Base-by-base conservation (phyloP, 2,113 vertebrate species). In the Physeter macrocephalus region DNA sequence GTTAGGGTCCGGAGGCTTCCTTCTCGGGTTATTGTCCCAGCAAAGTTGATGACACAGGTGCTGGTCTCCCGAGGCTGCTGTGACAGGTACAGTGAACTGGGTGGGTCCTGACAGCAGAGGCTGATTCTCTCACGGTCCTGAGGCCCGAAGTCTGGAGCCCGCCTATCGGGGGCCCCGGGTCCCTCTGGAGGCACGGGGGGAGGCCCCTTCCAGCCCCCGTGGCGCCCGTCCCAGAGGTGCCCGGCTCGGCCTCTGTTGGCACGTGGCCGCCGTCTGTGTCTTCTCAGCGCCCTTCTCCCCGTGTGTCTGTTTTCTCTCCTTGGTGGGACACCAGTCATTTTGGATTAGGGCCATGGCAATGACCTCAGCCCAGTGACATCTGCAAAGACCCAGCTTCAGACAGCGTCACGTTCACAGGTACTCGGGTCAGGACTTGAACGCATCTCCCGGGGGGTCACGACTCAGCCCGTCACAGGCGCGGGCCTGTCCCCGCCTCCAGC, bases 21-120 rank as follows among this genome's bases (percentile, higher is more conserved):
- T 67, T 20, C 66, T 34, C 41, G 6, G 72, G 41, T 17, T 46
- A 6, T 15, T 18, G 15, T 18, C 8, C 27, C 72, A 31, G 72
- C 27, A 31, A 75, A 3, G 20, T 0, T 2, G 27, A 3, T 49
- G 27, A 20, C 2, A 0, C 52, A 3, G 6, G 8, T 2, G 0
- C 41, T 75, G 72, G 27, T 31, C 46, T 75, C 72, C 72, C 10
- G 27, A 46, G 72, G 72, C 43, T 0, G 4, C 41, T 31, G 43
- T 49, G 15, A 43, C 43, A 31, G 72, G 25, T 41, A 1, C 17
- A 27, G 4, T 46, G 72, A 75, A 1, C 72, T 75, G 72, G 43
- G 27, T 20, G 72, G 43, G 15, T 18, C 46, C 15, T 31, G 72
- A 18, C 0, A 0, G 72, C 41, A 46, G 72, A 46, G 41, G 41